These are phyloP conservation scores for Agriopis marginaria DNA, from an alignment of 2,888 invertebrate species.

Conservation along the genomic window DNA sequence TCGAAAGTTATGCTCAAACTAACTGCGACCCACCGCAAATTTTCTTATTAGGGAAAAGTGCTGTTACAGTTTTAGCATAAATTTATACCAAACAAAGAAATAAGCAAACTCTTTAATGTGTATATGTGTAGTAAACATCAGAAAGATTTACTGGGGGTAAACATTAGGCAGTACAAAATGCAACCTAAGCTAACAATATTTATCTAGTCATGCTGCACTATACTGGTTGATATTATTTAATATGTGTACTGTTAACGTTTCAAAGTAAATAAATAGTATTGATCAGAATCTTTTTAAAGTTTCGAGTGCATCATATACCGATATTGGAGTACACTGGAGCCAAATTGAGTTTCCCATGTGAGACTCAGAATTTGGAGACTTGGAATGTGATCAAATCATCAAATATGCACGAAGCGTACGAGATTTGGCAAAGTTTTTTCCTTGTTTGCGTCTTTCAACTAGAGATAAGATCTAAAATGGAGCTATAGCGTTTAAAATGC, in stretches of 20 bases:
- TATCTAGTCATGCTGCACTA: background rate
- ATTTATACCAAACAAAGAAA: too few species aligned
- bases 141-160: too few species aligned
- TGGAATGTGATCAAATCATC: slow-evolving; percentile 42
- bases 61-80: too few species aligned
- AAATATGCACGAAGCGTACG: slow-evolving; percentile 42
- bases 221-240: too few species aligned
- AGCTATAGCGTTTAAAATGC: slow-evolving; percentile 11
- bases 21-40: background rate
- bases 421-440: slow-evolving; percentile 46
- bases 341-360: slow-evolving; percentile 34
- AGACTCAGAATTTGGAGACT: slow-evolving; percentile 22
- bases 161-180: background rate
- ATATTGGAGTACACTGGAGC: slow-evolving; percentile 17
- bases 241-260: too few species aligned
- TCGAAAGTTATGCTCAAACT: slow-evolving; percentile 1
- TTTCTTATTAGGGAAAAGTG: background rate
- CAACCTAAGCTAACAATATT: background rate
- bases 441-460: slow-evolving; percentile 39
- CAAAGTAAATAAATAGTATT: background rate
- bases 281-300: background rate
- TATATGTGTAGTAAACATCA: too few species aligned
- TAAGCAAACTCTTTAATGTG: too few species aligned
- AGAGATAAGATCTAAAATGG: slow-evolving; percentile 31
- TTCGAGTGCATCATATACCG: background rate